Percentiles rank a stretch among this genome's conserved stretches.
These are phyloP conservation scores for Megaceryle maxima DNA, from an alignment of 2,113 vertebrate genomes.

Conservation along the genomic window DNA sequence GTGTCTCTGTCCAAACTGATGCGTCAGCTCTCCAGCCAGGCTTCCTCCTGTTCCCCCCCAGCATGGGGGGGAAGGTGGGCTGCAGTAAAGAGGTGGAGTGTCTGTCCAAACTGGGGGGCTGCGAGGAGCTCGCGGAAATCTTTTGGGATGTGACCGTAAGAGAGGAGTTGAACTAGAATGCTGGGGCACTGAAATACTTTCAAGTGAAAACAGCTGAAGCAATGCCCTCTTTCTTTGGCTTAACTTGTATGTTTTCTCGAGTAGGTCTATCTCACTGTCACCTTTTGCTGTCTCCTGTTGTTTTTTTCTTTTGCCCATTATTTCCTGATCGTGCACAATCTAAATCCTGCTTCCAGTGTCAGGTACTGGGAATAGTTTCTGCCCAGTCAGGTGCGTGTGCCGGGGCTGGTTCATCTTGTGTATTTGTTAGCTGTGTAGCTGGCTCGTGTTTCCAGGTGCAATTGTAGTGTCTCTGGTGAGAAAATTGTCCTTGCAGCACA, in stretches of 20 bases:
- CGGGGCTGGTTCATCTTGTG: accelerated
- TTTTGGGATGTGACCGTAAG: not conserved
- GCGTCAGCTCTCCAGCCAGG: not conserved
- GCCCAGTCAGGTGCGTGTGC: not conserved
- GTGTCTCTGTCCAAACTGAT: not conserved
- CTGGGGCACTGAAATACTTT: not conserved
- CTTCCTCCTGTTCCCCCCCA: not conserved
- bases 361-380: not conserved
- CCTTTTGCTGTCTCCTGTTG: not conserved
- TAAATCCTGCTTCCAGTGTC: not conserved
- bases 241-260: not conserved
- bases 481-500: not conserved
- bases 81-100: no score
- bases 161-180: not conserved
- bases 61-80: no score
- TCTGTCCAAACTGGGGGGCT: not conserved
- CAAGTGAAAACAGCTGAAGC: not conserved
- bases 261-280: not conserved
- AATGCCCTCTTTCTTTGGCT: not conserved
- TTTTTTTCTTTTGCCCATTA: not conserved
- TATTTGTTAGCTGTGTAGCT: not conserved
- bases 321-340: not conserved
- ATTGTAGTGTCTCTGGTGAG: not conserved
- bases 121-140: not conserved
- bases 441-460: not conserved